These are phyloP conservation scores for Panthera tigris DNA, from an alignment of 2,113 vertebrate genomes.

Conservation along the genomic window DNA sequence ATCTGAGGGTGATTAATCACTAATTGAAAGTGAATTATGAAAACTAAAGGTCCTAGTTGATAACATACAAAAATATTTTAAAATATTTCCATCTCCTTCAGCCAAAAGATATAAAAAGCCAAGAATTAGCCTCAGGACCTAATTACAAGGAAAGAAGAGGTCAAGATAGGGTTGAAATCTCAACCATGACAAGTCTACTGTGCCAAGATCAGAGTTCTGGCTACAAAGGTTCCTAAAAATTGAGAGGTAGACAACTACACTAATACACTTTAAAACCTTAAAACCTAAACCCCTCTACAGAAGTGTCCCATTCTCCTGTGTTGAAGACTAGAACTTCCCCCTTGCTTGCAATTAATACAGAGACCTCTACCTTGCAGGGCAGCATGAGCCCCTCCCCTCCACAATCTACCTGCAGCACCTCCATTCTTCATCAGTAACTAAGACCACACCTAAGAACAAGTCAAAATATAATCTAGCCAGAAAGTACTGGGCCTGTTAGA, in stretches of 20 bases:
- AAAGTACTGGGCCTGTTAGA: not conserved
- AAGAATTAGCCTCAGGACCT: not conserved
- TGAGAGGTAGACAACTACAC: not conserved
- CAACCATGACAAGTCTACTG: not conserved
- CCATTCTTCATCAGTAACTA: not conserved
- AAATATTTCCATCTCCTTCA: not conserved
- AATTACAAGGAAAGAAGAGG: not conserved
- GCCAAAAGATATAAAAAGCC: not conserved
- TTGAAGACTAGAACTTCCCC: not conserved
- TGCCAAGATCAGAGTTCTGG: not conserved
- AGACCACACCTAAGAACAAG: not conserved
- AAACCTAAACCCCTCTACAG: not conserved
- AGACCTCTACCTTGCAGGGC: not conserved
- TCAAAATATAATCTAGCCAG: not conserved
- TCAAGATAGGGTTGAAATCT: not conserved
- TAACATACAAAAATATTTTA: slow-evolving; percentile 19
- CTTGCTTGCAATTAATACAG: not conserved
- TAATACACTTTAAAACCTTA: not conserved
- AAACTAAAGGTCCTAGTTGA: slow-evolving; percentile 17
- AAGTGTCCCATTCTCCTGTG: not conserved
- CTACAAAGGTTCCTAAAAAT: not conserved
- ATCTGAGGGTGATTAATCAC: not conserved
- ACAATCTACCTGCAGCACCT: not conserved
- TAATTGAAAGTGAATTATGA: slow-evolving; percentile 19
- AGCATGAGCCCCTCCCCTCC: not conserved